Base-by-base conservation (phyloP, 2,797 vertebrate genomes). In the Sebastes kiyomatsui region DNA sequence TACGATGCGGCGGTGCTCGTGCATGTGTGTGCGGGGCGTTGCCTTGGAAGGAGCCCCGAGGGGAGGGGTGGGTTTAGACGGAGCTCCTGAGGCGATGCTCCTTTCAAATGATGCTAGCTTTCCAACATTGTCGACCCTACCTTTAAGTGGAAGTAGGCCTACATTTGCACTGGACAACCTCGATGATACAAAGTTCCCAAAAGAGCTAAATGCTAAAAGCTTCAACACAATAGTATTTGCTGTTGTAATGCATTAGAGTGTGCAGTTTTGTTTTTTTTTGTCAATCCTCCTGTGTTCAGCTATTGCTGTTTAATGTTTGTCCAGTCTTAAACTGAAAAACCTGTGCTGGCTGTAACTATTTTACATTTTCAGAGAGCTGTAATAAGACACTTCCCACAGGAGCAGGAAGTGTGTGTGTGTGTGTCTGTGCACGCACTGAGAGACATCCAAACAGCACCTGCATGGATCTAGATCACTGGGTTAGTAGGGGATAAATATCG, bases 381-480 rank as follows among this genome's bases (percentile, higher is more conserved):
- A 81, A 81, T 69, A 22, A 80, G 72, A 87, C 54, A 74, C 84
- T 56, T 86, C 82, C 87, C 77, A 38, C 59, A 68, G 84, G 83
- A 77, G 69, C 70, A 72, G 32, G 56, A 59, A 14, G 35, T 6
- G 5, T 42, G 38, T 42, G 35, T 74, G 30, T 32, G 32, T 75
- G 54, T 60, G 67, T 27, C 61, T 33, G 27, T 56, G 22, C 52
- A 14, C 11, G 60, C 2, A 22, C 16, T 67, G 2, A 49, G 42
- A 64, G 58, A 75, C 64, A 85, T 70, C 23, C 82, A 60, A 84
- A 70, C 76, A 79, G 77, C 84, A 84, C 83, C 87, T 87, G 82
- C 83, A 49, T 49, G 33, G 71, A 88, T 85, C 46, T 85, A 56
- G 83, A 88, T 82, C 71, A 90, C 61, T 90, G 69, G 80, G 89